Conservation (phyloP, 1,140 invertebrate genomes). For the Colletes gigas region DNA sequence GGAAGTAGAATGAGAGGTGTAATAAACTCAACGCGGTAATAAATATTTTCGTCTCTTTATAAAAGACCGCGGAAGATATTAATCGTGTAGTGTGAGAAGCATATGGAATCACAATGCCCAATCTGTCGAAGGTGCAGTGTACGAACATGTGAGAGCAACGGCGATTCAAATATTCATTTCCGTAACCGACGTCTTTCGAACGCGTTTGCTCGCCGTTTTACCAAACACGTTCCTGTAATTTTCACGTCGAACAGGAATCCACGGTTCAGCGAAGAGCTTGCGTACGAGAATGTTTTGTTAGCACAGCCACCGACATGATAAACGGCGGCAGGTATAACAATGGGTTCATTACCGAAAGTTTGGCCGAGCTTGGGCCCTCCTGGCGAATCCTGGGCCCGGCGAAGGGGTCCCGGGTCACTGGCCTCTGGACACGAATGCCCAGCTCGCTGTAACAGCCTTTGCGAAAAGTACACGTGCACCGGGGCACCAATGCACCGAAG, state of each 20-base stretch:
- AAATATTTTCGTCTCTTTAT: too few species aligned
- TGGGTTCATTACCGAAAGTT: constrained; percentile 63
- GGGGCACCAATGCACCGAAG: background rate
- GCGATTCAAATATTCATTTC: too few species aligned
- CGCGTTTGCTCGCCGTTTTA: background rate
- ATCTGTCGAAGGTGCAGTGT: too few species aligned
- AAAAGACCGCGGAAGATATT: too few species aligned
- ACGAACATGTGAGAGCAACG: too few species aligned
- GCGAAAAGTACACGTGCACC: constrained; percentile 55
- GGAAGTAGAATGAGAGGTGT: too few species aligned
- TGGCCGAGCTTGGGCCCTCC: constrained; percentile 46
- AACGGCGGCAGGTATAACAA: constrained; percentile 55
- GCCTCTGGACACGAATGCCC: constrained; percentile 50
- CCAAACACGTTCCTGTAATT: background rate
- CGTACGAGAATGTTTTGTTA: background rate
- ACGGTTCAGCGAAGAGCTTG: background rate
- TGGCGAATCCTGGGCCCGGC: constrained; percentile 26
- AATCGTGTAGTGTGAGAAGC: too few species aligned
- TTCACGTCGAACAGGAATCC: background rate
- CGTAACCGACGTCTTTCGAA: too few species aligned
- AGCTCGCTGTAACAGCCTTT: constrained; percentile 44
- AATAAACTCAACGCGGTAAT: too few species aligned
- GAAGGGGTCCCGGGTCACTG: constrained; percentile 53
- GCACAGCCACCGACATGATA: constrained; percentile 24
- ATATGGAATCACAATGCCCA: too few species aligned